Base-by-base conservation (phyloP, 2,797 vertebrate species). In the Naso thynnoides region DNA sequence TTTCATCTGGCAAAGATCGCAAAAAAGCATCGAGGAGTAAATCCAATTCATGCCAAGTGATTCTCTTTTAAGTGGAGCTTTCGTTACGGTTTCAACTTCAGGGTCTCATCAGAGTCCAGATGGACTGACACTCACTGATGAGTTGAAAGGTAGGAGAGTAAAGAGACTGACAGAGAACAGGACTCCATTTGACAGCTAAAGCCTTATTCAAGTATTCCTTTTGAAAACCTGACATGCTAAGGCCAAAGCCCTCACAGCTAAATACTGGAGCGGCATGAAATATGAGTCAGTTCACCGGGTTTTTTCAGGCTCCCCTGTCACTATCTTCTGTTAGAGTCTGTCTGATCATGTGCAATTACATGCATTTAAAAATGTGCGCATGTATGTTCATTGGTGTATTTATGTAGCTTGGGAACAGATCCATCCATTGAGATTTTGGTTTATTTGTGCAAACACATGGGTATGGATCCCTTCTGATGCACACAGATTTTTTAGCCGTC, bases 141-240 rank as follows among this genome's bases (percentile, higher is more conserved):
- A 77, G 68, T 39, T 64, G 67, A 45, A 58, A 76, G 42, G 55
- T n/a, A 65, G 58, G 55, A 60, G 69, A 68, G 67, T 31, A 50
- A 52, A 78, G 65, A 80, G 73, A 81, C 26, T 48, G 75, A 83
- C 62, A 45, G 71, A 16, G 38, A 66, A 63, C 64, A 70, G n/a
- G 10, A 58, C 57, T 36, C 6, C 66, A 3, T 84, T 58, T 78
- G 84, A 85, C 82, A 91, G 84, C 76, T 44, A 7, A 38, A 49
- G 67, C 44, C 36, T 50, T 26, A 24, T 31, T 54, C 44, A 15
- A 48, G 76, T 65, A 71, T 42, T 63, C 66, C 70, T 9, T 41
- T 45, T 69, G 66, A 86, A 81, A 70, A 62, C 36, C 16, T 69
- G 74, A 80, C 69, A 73, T 19, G 2, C 42, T 23, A 11, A 41